Evolutionary conservation across 1,140 invertebrate species (phyloP).

Genomic region (Drosophila mauritiana): DNA sequence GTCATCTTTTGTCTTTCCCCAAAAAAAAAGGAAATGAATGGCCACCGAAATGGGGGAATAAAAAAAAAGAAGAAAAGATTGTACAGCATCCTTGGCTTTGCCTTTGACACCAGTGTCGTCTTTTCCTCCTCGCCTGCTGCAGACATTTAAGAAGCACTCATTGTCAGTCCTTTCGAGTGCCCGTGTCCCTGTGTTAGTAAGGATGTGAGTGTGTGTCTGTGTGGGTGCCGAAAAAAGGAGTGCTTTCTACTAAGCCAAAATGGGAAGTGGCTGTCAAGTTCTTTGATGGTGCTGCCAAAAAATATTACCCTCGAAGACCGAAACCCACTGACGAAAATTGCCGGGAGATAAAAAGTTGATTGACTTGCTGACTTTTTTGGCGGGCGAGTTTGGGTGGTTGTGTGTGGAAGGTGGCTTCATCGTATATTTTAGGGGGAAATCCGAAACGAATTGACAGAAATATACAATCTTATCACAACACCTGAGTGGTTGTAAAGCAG

Average conservation of each 20-base stretch:
- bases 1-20: constrained; percentile 79
- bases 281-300: constrained; percentile 54
- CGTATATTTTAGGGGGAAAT: constrained; percentile 11
- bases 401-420: not conserved
- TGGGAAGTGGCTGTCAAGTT: constrained; percentile 47
- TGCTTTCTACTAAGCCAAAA: constrained; percentile 39
- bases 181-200: constrained; percentile 21
- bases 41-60: constrained; percentile 27
- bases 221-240: constrained; percentile 39
- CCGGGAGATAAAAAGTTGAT: constrained; percentile 52
- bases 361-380: constrained; percentile 24
- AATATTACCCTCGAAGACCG: constrained; percentile 44
- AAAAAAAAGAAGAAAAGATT: constrained; percentile 43
- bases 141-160: constrained; percentile 83
- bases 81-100: constrained; percentile 72
- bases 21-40: constrained; percentile 35
- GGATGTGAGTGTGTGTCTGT: constrained; percentile 15
- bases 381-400: not conserved
- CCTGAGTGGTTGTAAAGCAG: constrained; percentile 12
- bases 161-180: constrained; percentile 61
- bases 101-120: constrained; percentile 68
- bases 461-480: constrained; percentile 24
- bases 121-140: constrained; percentile 60
- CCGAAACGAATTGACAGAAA: constrained; percentile 2
- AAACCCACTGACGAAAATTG: constrained; percentile 25